Evolutionary conservation across 2,888 invertebrate species (phyloP).

Genomic region (Pseudococcus jackbeardsleyi): DNA sequence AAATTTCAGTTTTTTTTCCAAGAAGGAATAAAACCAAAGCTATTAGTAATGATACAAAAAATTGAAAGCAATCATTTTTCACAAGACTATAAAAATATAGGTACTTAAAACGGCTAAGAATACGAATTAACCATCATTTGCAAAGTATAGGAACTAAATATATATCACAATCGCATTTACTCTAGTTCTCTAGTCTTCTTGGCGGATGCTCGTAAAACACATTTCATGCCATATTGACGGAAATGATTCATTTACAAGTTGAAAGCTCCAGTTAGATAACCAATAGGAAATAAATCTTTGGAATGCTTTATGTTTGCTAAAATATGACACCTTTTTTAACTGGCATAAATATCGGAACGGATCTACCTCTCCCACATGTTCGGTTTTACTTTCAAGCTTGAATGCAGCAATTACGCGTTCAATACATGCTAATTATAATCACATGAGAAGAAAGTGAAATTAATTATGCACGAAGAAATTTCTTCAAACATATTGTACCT

Average conservation of each 20-base stretch:
- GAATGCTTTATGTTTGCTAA: background rate
- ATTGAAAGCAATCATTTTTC: background rate
- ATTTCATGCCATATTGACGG: background rate
- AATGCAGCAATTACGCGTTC: constrained; percentile 28
- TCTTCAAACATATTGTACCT: constrained; percentile 15
- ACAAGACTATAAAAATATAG: background rate
- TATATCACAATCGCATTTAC: background rate
- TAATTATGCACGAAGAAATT: constrained; percentile 44
- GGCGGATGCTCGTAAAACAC: background rate
- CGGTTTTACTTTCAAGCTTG: constrained; percentile 27
- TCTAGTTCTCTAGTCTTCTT: background rate
- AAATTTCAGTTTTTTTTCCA: too few relatives aligned
- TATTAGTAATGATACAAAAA: too few relatives aligned
- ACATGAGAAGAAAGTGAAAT: constrained; percentile 41
- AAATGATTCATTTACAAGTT: background rate
- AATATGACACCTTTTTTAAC: background rate
- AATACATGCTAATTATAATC: constrained; percentile 52
- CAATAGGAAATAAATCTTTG: constrained; percentile 4
- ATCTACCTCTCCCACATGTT: constrained; percentile 12
- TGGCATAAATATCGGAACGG: background rate
- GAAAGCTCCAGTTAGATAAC: background rate
- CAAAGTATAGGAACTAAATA: too few relatives aligned
- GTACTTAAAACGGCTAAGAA: background rate
- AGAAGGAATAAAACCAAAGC: background rate
- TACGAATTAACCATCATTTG: too few relatives aligned